Evolutionary conservation across 2,797 vertebrate genomes (phyloP).

Genomic region (Amphiprion clarkii): DNA sequence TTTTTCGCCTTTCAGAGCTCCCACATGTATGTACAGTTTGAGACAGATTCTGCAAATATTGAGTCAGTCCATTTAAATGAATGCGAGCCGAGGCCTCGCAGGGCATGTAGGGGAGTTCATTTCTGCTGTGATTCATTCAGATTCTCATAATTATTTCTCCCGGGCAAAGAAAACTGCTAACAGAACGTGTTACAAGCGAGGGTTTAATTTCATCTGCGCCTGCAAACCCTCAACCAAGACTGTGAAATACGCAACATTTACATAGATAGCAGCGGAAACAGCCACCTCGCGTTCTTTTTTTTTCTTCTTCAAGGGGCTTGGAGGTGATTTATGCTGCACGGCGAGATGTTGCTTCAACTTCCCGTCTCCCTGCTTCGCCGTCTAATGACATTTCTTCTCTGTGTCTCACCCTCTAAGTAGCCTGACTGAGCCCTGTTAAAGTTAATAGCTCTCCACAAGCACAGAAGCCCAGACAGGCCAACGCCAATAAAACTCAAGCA

Average conservation of each 20-base stretch:
- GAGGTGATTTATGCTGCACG: slow-evolving; percentile 29
- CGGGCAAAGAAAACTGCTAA: slow-evolving; percentile 39
- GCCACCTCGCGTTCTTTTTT: not conserved
- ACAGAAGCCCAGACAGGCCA: slow-evolving; percentile 75
- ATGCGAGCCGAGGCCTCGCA: slow-evolving; percentile 27
- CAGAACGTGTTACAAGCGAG: slow-evolving; percentile 4
- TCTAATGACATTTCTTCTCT: slow-evolving; percentile 46
- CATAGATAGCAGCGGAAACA: slow-evolving; percentile 35
- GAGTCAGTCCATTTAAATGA: slow-evolving; percentile 52
- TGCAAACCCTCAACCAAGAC: slow-evolving; percentile 32
- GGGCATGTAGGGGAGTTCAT: slow-evolving; percentile 19
- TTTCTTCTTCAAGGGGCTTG: slow-evolving; percentile 9
- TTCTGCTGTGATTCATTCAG: slow-evolving; percentile 48
- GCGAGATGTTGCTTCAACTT: slow-evolving; percentile 21
- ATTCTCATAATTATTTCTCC: slow-evolving; percentile 54
- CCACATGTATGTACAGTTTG: not conserved
- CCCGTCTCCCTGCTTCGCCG: slow-evolving; percentile 20
- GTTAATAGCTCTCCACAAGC: slow-evolving; percentile 76
- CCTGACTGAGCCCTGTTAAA: slow-evolving; percentile 76
- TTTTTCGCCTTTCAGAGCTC: not conserved
- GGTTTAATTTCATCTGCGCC: slow-evolving; percentile 41
- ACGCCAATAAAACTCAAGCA: slow-evolving; percentile 77
- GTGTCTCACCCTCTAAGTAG: slow-evolving; percentile 42
- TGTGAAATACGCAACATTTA: slow-evolving; percentile 35
- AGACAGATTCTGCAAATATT: slow-evolving; percentile 46